Percentiles rank a stretch among this genome's conserved stretches.
Evolutionary conservation across 2,888 invertebrate species (phyloP).

Genomic region (Julus scanicus): DNA sequence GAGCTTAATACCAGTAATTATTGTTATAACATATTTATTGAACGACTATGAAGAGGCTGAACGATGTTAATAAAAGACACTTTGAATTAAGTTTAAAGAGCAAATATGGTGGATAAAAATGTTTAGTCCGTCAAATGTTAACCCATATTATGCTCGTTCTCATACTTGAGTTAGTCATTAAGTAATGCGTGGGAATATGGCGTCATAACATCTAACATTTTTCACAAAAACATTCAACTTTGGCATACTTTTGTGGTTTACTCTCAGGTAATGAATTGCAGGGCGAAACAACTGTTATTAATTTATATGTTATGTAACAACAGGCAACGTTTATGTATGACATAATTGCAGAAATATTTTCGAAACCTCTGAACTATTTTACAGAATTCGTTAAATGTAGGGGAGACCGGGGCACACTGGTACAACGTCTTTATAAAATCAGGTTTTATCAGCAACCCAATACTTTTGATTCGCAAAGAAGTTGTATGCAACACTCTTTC

Average conservation of each 20-base stretch:
- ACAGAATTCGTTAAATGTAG: no score
- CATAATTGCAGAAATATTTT: no score
- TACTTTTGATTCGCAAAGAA: no score
- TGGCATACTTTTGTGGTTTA: background rate
- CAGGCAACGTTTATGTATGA: no score
- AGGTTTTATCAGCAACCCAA: no score
- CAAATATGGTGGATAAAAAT: background rate
- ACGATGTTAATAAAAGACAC: no score
- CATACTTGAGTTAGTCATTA: background rate
- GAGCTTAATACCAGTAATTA: constrained; percentile 33
- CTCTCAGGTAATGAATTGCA: background rate
- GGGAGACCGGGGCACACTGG: no score
- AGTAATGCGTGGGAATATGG: constrained; percentile 25
- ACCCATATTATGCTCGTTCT: constrained; percentile 5
- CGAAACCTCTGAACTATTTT: no score
- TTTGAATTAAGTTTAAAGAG: no score
- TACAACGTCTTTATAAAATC: no score
- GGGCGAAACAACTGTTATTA: background rate
- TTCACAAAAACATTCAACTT: background rate
- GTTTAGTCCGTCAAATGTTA: background rate
- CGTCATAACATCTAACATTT: background rate
- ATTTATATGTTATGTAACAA: no score
- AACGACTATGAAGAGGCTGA: background rate
- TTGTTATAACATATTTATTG: constrained; percentile 14
- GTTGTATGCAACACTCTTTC: no score